A percentile compares a stretch with the other conserved stretches of the same genome.
Evolutionary conservation across 2,113 vertebrate species (phyloP).

Genomic region (Numida meleagris): DNA sequence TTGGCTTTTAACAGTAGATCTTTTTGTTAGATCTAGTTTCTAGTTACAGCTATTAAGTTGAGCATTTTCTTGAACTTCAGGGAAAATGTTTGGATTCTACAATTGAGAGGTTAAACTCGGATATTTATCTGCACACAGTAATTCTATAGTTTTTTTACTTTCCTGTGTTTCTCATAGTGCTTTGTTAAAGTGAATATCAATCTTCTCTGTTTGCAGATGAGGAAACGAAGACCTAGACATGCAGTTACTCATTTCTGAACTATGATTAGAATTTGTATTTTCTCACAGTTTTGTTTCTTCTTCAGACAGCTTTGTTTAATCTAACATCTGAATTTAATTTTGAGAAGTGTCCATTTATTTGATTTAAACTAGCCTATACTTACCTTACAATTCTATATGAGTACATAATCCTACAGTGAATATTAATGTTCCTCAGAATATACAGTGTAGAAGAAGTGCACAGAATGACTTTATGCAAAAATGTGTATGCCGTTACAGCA

Average conservation of each 20-base stretch:
- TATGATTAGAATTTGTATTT: background rate
- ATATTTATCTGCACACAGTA: background rate
- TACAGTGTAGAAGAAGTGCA: background rate
- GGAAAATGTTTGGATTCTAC: background rate
- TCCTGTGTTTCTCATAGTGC: background rate
- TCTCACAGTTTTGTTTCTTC: background rate
- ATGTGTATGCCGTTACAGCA: background rate
- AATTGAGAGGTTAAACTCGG: background rate
- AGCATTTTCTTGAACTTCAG: constrained; percentile 10
- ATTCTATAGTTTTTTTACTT: background rate
- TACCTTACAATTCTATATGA: background rate
- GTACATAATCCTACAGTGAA: background rate
- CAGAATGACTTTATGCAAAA: background rate
- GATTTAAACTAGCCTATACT: background rate
- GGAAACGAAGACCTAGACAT: background rate
- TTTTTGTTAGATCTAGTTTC: background rate
- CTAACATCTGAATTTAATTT: background rate
- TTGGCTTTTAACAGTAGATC: background rate
- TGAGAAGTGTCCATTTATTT: background rate
- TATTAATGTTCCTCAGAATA: background rate
- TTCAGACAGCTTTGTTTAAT: background rate
- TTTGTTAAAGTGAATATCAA: background rate
- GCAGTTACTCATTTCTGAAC: background rate
- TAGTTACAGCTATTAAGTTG: constrained; percentile 20
- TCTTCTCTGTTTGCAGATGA: background rate